Evolutionary conservation across 2,797 vertebrate species (phyloP).

Genomic region (Tarsius wallacei): DNA sequence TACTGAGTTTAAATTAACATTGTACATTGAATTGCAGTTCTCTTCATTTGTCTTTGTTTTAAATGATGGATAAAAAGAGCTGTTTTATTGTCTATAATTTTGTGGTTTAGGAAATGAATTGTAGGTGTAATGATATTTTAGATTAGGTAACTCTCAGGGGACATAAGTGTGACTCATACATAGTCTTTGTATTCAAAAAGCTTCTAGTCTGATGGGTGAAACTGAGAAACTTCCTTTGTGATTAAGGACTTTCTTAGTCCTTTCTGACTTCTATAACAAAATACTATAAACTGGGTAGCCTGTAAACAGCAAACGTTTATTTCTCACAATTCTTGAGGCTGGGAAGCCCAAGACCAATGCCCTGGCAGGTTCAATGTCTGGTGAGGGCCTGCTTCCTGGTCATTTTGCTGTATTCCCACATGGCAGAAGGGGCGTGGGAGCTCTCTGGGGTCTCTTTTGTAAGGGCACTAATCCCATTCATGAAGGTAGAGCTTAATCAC

Average conservation of each 20-base stretch:
- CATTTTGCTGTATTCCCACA: not conserved
- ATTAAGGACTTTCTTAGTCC: not conserved
- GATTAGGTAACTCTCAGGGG: conserved; percentile 21
- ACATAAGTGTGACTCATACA: not conserved
- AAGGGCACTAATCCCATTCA: not conserved
- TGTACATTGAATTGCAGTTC: not conserved
- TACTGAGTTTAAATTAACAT: conserved; percentile 39
- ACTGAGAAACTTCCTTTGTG: not conserved
- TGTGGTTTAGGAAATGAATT: conserved; percentile 60
- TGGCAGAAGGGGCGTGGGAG: not conserved
- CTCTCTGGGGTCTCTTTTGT: not conserved
- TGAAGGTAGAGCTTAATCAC: not conserved
- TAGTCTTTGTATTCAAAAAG: conserved; percentile 2
- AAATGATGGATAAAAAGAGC: conserved; percentile 16
- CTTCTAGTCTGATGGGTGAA: conserved; percentile 38
- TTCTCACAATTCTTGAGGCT: not conserved
- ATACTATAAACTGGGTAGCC: not conserved
- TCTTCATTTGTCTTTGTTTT: conserved; percentile 56
- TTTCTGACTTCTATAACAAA: not conserved
- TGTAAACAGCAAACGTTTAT: not conserved
- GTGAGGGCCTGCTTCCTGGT: not conserved
- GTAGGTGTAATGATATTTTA: conserved; percentile 36
- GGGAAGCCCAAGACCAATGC: not conserved
- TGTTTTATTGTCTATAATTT: conserved; percentile 50
- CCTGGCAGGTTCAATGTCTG: not conserved